Evolutionary conservation across 1,140 invertebrate genomes (phyloP).

Genomic region (Myzus persicae): DNA sequence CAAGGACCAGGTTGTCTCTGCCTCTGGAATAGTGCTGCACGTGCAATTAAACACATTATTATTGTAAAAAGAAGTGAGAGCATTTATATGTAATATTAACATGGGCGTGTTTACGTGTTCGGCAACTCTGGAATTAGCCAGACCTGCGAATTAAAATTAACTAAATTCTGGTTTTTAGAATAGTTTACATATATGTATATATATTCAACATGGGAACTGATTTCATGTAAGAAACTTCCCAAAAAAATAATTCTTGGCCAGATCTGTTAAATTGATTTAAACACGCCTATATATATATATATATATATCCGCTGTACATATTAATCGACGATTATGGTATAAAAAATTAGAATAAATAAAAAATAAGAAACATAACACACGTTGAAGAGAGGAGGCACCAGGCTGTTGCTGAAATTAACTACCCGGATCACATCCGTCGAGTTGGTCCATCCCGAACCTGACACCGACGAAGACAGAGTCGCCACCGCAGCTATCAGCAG

Average conservation of each 20-base stretch:
- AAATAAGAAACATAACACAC: slow-evolving; percentile 51
- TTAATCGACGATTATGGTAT: background rate
- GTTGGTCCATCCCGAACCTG: background rate
- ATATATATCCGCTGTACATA: background rate
- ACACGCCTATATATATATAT: background rate
- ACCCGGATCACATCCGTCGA: slow-evolving; percentile 57
- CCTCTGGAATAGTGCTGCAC: slow-evolving; percentile 53
- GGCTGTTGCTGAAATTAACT: slow-evolving; percentile 60
- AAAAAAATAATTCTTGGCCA: background rate
- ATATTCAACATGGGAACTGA: background rate
- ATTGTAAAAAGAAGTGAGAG: background rate
- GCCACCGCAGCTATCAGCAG: background rate
- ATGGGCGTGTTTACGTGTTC: background rate
- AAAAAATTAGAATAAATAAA: background rate
- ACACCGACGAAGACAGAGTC: background rate
- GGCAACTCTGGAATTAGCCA: too few species aligned
- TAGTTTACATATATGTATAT: too few species aligned
- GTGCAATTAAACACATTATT: background rate
- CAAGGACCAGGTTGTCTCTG: slow-evolving; percentile 62
- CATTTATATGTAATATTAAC: background rate
- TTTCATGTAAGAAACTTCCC: background rate
- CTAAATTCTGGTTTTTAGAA: background rate
- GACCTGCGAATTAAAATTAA: background rate
- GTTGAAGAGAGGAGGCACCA: slow-evolving; percentile 61
- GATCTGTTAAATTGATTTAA: background rate